Evolutionary conservation across 2,113 vertebrate species (phyloP), one percentile per base, ranked within the genome.

Genomic region (Boleophthalmus pectinirostris): DNA sequence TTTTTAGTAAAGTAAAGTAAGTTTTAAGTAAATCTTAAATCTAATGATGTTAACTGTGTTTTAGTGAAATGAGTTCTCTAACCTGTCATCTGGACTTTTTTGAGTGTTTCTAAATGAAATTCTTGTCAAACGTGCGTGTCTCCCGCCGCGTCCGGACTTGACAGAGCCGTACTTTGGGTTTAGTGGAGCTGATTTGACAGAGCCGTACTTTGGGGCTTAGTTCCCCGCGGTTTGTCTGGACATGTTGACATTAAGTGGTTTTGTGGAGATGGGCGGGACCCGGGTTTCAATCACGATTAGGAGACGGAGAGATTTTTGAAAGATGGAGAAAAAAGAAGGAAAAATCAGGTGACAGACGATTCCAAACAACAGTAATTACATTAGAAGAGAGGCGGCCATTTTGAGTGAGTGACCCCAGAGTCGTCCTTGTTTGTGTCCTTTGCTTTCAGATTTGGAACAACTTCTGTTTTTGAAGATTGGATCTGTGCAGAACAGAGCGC

Each of bases 181-280:
- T 93, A 91, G 89, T 93, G 92, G 38, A 43, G 38, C 81, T 91
- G 87, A 93, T 93, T 91, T 92, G 90, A 93, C 90, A 93, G 89
- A 93, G 87, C 89, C 90, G 90, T 91, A 86, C 90, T 92, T 92
- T 92, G 90, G 86, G 85, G 91, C 91, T 92, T 93, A 91, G 89
- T 93, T 92, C 91, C 88, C 90, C 90, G 82, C 88, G 84, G 91
- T 84, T 85, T 87, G 25, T 89, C 87, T 25, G 91, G 92, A 93
- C 91, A 91, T 88, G 91, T 91, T 92, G 92, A 94, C 91, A 89
- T 88, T 90, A 94, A 92, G 93, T 93, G 91, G 90, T 93, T 94
- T 58, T 58, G 56, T 87, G 13, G 75, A 91, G 89, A 91, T 89
- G 91, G 87, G 82, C 89, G 84, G 89, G 81, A 85, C 84, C 90